Evolutionary conservation across 2,797 vertebrate genomes (phyloP).

Genomic region (Halcyon badia): DNA sequence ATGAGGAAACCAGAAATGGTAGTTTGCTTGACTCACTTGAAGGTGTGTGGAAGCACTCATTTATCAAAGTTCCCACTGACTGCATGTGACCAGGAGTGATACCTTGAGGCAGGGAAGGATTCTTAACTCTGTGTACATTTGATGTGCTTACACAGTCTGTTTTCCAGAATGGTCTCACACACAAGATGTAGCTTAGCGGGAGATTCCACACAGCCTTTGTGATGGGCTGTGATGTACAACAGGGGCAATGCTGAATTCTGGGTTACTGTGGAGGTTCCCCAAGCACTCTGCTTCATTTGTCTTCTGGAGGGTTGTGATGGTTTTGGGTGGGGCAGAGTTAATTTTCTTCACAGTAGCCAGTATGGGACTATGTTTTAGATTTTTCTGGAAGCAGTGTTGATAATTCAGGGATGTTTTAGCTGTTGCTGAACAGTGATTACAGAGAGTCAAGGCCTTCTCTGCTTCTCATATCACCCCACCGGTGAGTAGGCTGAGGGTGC

Average conservation of each 20-base stretch:
- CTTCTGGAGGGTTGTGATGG: not conserved
- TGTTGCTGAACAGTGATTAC: not conserved
- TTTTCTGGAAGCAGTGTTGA: not conserved
- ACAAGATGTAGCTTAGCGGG: not conserved
- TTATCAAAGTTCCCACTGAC: not conserved
- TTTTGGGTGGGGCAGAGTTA: not conserved
- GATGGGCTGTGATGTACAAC: not conserved
- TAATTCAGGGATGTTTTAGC: not conserved
- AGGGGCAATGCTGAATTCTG: not conserved
- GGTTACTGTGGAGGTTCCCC: not conserved
- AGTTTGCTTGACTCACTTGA: not conserved
- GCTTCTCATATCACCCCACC: not conserved
- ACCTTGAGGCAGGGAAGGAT: not conserved
- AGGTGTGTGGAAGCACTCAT: not conserved
- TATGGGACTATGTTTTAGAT: not conserved
- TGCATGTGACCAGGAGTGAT: not conserved
- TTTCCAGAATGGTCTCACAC: not conserved
- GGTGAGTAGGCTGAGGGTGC: not conserved
- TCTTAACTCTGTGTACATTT: not conserved
- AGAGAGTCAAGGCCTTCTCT: not conserved
- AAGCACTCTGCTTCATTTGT: not conserved
- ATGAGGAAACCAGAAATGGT: not conserved
- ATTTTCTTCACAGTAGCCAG: not conserved
- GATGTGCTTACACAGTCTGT: fast-evolving
- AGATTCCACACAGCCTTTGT: not conserved